phyloP scores from a whole-genome alignment of 2,797 vertebrate species.

The Cheracebus regulus region DNA sequence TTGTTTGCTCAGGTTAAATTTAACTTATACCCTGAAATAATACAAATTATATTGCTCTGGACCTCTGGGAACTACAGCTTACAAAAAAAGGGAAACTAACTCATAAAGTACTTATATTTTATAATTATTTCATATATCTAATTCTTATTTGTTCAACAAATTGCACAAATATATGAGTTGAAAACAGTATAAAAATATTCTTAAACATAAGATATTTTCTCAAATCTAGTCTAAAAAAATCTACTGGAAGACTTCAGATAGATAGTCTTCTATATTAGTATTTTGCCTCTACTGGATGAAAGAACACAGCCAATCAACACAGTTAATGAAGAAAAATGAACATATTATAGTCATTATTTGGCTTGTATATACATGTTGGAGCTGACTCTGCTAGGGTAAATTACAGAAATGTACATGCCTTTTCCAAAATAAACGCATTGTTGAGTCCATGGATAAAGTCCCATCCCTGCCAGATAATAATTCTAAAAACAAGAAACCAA shows the following conservation, averaged over 20 bases:
- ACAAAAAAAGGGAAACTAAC: neutral
- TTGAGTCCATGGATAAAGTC: neutral
- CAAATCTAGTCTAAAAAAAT: neutral
- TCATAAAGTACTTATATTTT: neutral
- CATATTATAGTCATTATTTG: neutral
- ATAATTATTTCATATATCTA: neutral
- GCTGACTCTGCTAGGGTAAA: neutral
- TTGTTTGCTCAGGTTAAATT: constrained; percentile 17
- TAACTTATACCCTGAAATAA: constrained; percentile 22
- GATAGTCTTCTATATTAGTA: neutral
- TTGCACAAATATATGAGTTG: neutral
- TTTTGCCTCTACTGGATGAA: neutral
- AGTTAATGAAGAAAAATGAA: neutral
- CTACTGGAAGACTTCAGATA: neutral
- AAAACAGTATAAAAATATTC: neutral
- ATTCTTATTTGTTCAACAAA: neutral
- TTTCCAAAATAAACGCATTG: neutral
- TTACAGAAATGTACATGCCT: neutral
- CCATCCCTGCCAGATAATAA: neutral
- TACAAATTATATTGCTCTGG: neutral
- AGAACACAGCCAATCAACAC: neutral
- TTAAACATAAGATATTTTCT: neutral
- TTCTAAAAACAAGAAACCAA: neutral
- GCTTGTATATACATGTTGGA: neutral
- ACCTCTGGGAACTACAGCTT: neutral